phyloP scores from a whole-genome alignment of 2,888 invertebrate species.

The Epistrophella euchroma region DNA sequence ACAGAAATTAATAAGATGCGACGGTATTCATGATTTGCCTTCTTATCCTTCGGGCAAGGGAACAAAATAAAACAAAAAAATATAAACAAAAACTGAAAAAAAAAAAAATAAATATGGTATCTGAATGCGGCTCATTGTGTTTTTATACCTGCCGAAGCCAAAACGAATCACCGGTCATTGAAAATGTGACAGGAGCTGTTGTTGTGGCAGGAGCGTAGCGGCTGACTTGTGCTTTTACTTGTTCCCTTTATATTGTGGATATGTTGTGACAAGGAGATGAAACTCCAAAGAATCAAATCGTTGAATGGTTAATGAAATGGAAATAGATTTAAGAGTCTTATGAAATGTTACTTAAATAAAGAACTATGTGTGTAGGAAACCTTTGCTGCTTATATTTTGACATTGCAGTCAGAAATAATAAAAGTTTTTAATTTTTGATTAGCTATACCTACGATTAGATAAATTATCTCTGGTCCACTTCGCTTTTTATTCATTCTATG shows the following conservation, averaged over 20 bases:
- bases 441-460: too few species aligned
- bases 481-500: constrained; percentile 28
- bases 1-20: constrained; percentile 76
- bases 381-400: constrained; percentile 61
- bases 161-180: constrained; percentile 75
- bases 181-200: constrained; percentile 70
- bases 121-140: constrained; percentile 52
- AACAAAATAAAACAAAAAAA: constrained; percentile 51
- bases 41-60: constrained; percentile 41
- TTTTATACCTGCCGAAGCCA: constrained; percentile 73
- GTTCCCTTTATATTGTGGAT: constrained; percentile 24
- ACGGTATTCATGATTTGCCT: constrained; percentile 74
- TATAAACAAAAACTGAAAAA: constrained; percentile 10
- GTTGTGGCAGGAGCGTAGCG: constrained; percentile 54
- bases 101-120: constrained; percentile 38
- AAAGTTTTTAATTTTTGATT: constrained; percentile 42
- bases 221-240: constrained; percentile 34
- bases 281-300: constrained; percentile 38
- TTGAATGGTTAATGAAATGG: constrained; percentile 74
- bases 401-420: constrained; percentile 65
- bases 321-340: constrained; percentile 70
- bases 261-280: constrained; percentile 66
- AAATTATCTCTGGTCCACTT: constrained; percentile 22
- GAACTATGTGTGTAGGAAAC: not conserved
- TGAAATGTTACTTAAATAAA: not conserved